Conservation (phyloP, 2,888 invertebrate species). For the Dasysyrphus tricinctus region DNA sequence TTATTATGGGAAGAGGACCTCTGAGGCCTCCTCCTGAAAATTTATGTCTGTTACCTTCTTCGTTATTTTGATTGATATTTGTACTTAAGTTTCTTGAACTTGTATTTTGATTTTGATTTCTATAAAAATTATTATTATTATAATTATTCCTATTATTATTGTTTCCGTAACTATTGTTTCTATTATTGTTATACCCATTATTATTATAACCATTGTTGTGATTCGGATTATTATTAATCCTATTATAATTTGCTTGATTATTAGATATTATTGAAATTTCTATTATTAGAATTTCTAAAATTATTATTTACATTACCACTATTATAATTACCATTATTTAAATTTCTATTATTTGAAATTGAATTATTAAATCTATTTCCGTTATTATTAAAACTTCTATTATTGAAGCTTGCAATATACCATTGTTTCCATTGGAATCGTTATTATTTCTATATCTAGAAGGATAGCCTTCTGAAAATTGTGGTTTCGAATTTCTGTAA, state of each 20-base stretch:
- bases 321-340: too few species aligned
- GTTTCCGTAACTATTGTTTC: not conserved
- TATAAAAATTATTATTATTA: not conserved
- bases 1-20: not conserved
- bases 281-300: too few species aligned
- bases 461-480: too few species aligned
- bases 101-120: not conserved
- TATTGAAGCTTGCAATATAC: too few species aligned
- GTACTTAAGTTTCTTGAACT: not conserved
- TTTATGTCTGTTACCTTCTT: not conserved
- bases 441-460: not conserved
- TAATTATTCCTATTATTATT: not conserved
- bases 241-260: too few species aligned
- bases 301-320: too few species aligned
- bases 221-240: not conserved
- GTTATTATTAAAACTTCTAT: too few species aligned
- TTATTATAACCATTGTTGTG: too few species aligned
- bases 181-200: not conserved
- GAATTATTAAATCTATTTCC: too few species aligned
- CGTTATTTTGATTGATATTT: not conserved
- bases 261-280: too few species aligned
- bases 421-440: not conserved
- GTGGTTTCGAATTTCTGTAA: not conserved
- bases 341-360: too few species aligned
- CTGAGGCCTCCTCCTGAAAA: not conserved